Base-by-base conservation (phyloP, 2,113 vertebrate genomes). In the Crotalus horridus region DNA sequence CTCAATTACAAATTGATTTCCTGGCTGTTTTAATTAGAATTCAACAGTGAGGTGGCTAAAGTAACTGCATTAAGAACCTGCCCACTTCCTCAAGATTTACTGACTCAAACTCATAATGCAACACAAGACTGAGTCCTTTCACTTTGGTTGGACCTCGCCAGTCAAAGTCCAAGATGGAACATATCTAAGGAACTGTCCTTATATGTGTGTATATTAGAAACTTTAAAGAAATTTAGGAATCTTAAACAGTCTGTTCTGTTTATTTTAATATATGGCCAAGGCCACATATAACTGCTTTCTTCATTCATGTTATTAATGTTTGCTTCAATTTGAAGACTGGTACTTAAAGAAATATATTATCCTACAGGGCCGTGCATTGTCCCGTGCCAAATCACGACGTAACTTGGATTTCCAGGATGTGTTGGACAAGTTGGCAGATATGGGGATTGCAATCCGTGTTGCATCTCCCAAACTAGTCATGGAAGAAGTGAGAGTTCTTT, bases 391-490 rank as follows among this genome's bases (percentile, higher is more conserved):
- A 96, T 99, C 99, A 48, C 98, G 99, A 39, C 98, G 99, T 89
- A 99, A 99, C 94, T 97, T 99, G 96, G 99, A 99, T 97, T 99
- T 99, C 97, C 99, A 99, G 97, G 99, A 99, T 1, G 99, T 99
- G 21, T 96, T 99, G 95, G 99, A 99, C 97, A 99, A 99, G 95
- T 96, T 99, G 96, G 99, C 99, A 26, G 99, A 99, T 94, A 98
- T 97, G 98, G 99, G 99, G 69, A 99, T 99, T 91, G 98, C 99
- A 88, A 99, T 99, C 94, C 97, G 99, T 15, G 99, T 99, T 91
- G 99, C 99, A 10, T 99, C 99, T 0, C 99, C 99, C 39, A 99
- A 99, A 95, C 98, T 99, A 93, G 99, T 99, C 74, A 99, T 99
- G 99, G 99, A 99, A 96, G 99, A 99, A 98, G 99, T 99, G 94